Evolutionary conservation across 2,113 vertebrate species (phyloP), one percentile per base, ranked within the genome.

Genomic region (Planiliza haematocheilus): DNA sequence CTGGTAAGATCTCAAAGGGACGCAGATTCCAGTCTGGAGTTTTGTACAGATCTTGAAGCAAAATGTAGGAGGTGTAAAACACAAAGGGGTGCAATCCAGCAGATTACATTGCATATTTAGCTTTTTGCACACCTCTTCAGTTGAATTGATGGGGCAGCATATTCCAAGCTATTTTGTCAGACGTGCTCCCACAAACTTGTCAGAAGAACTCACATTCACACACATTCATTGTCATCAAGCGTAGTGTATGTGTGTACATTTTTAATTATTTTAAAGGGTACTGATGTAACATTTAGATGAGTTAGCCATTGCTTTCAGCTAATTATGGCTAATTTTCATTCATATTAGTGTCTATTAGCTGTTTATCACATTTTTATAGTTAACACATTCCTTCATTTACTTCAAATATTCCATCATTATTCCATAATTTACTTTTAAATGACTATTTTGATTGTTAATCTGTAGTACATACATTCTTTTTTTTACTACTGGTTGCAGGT

Each of bases 1-100:
- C 70, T 21, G 82, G 73, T 63, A 41, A 53, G 75, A 79, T 84
- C 68, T 75, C 81, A 46, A 45, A 85, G 78, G 81, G 58, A 62
- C 81, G 62, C 13, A 4, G 43, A 70, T 80, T 78, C 53, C 24
- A 70, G 73, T 82, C 56, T 65, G 70, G 62, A 75, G 70, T 66
- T 82, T 73, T 64, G 69, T 55, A 39, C 18, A 48, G 8, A 68
- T 78, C 49, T 68, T 2, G 61, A 79, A 74, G 73, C 45, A 13
- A 51, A 64, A 55, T 70, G 75, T 70, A 67, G 81, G 67, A 10
- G 65, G 48, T 55, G 34, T 20, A 64, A 75, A 45, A 53, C 50
- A 56, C 56, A 59, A 14, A 60, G 56, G 70, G 17, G 17, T 0
- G 7, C 14, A 17, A 11, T 10, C 14, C 12, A 42, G 6, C 4